phyloP scores from a whole-genome alignment of 1,140 invertebrate species.

The Helicoverpa zea region DNA sequence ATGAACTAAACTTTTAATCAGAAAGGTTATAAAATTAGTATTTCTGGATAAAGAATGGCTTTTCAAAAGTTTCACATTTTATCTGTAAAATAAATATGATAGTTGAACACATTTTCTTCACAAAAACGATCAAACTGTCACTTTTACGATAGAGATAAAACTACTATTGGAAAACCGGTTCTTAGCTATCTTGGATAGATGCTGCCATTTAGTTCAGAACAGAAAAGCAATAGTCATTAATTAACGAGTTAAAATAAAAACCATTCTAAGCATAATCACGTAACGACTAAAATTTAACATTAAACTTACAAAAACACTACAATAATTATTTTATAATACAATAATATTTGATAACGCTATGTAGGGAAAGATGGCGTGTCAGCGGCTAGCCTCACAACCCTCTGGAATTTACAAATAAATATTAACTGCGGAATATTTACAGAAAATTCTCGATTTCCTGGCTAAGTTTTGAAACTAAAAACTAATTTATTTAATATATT shows the following conservation, averaged over 20 bases:
- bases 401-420: background rate
- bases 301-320: slow-evolving; percentile 18
- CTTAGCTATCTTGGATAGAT: too few species aligned
- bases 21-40: too few species aligned
- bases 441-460: background rate
- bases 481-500: too few species aligned
- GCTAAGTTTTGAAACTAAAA: too few species aligned
- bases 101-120: too few species aligned
- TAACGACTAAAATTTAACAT: slow-evolving; percentile 38
- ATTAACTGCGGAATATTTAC: background rate
- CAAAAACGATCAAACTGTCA: too few species aligned
- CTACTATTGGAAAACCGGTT: too few species aligned
- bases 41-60: too few species aligned
- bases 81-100: too few species aligned
- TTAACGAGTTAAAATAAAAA: slow-evolving; percentile 24
- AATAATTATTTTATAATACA: slow-evolving; percentile 41
- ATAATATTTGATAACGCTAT: slow-evolving; percentile 10
- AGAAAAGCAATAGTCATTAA: background rate
- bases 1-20: too few species aligned
- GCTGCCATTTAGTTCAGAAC: slow-evolving; percentile 1
- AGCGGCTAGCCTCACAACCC: slow-evolving; percentile 16
- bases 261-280: slow-evolving; percentile 8
- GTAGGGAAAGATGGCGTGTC: background rate
- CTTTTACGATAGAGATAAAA: too few species aligned
- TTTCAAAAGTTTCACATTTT: too few species aligned